These are phyloP conservation scores for Orchestes rusci DNA, from an alignment of 2,888 invertebrate species.

Conservation along the genomic window DNA sequence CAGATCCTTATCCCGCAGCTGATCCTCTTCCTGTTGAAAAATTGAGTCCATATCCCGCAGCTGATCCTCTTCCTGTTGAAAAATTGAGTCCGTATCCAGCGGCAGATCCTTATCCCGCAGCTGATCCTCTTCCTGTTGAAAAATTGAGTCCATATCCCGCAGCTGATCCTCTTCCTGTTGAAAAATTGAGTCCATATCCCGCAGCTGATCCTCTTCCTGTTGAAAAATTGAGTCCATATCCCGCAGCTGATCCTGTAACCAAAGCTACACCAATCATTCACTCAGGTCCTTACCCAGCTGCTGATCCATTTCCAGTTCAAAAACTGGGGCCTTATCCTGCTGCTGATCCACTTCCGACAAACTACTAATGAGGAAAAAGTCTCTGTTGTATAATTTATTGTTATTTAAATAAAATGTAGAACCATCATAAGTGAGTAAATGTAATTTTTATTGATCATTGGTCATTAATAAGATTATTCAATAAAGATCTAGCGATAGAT, in stretches of 20 bases:
- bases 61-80: neutral
- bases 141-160: neutral
- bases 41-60: too few species aligned
- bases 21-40: too few species aligned
- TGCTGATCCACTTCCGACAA: conserved; percentile 8
- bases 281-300: conserved; percentile 3
- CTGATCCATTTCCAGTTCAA: neutral
- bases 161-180: neutral
- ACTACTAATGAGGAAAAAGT: too few species aligned
- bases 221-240: conserved; percentile 7
- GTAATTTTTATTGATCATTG: too few species aligned
- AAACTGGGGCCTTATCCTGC: conserved; percentile 7
- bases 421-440: too few species aligned
- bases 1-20: too few species aligned
- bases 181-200: conserved; percentile 6
- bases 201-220: conserved; percentile 7
- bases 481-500: too few species aligned
- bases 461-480: too few species aligned
- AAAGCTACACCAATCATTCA: neutral
- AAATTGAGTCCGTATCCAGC: conserved; percentile 6
- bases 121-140: neutral
- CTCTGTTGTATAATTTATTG: too few species aligned
- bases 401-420: too few species aligned
- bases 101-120: conserved; percentile 8
- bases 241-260: conserved; percentile 13